Evolutionary conservation across 2,888 invertebrate species (phyloP).

Genomic region (Coelopa pilipes): DNA sequence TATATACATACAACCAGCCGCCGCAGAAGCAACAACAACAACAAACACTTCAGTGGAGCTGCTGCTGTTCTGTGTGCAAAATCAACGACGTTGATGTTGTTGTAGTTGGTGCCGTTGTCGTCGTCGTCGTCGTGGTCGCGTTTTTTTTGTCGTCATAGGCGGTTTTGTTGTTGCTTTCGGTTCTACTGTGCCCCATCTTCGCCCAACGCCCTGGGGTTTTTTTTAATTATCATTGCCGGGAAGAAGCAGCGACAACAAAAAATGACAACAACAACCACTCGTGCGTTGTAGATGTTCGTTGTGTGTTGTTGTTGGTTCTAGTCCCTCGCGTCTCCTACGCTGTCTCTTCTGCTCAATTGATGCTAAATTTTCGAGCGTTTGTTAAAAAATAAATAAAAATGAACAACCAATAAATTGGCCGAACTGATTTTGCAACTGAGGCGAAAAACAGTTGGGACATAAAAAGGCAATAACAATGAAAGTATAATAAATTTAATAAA

Average conservation of each 20-base stretch:
- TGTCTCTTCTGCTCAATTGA: conserved; percentile 6
- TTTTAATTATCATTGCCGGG: conserved; percentile 4
- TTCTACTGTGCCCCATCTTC: background rate
- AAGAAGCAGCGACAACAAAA: background rate
- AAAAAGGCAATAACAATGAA: background rate
- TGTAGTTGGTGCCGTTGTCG: too few relatives aligned
- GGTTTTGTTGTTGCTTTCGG: background rate
- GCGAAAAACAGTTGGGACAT: background rate
- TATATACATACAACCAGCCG: background rate
- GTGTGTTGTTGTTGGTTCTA: too few relatives aligned
- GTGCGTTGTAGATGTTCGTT: background rate
- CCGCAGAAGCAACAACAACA: background rate
- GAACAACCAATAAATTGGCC: background rate
- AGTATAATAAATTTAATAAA: too few relatives aligned
- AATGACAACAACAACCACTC: background rate
- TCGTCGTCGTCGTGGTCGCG: background rate
- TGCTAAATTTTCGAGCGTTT: background rate
- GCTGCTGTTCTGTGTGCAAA: conserved; percentile 10
- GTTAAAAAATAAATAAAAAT: background rate
- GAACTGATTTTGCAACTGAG: too few relatives aligned
- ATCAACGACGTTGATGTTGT: background rate
- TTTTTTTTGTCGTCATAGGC: background rate
- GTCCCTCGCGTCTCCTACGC: background rate
- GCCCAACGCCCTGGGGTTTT: background rate
- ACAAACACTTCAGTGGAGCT: background rate